Conservation (phyloP, 2,888 invertebrate species). For the Carpatolechia fugitivella region DNA sequence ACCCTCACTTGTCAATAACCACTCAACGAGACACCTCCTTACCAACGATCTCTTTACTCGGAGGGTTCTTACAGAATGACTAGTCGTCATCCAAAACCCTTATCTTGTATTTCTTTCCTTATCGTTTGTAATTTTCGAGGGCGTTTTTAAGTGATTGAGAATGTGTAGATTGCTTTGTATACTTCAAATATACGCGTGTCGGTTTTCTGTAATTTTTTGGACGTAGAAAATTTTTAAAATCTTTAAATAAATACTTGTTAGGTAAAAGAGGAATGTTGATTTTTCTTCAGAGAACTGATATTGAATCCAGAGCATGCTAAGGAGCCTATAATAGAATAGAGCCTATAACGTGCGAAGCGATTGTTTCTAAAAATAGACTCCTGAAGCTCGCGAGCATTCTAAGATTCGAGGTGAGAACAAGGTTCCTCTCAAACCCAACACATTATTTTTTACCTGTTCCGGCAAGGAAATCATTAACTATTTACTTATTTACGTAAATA, state of each 20-base stretch:
- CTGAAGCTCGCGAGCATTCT: too few relatives aligned
- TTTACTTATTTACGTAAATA: too few relatives aligned
- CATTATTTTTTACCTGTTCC: too few relatives aligned
- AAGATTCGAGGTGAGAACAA: too few relatives aligned
- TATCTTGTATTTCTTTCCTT: constrained; percentile 50
- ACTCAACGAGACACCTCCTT: constrained; percentile 15
- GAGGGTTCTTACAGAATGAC: constrained; percentile 18
- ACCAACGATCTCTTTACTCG: not conserved
- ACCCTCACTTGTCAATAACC: constrained; percentile 35
- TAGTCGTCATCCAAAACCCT: constrained; percentile 40
- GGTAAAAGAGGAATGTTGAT: too few relatives aligned
- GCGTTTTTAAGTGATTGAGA: constrained; percentile 35
- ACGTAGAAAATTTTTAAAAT: not conserved
- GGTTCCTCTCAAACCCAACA: too few relatives aligned
- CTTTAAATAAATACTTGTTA: not conserved
- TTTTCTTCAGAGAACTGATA: too few relatives aligned
- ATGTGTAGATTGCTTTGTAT: constrained; percentile 26
- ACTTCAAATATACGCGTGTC: not conserved
- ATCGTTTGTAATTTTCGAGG: constrained; percentile 52
- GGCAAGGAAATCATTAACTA: too few relatives aligned
- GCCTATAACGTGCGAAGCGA: too few relatives aligned
- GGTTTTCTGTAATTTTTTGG: not conserved
- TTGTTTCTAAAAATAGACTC: too few relatives aligned
- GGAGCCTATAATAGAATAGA: too few relatives aligned
- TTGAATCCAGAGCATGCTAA: too few relatives aligned